Evolutionary conservation across 1,140 invertebrate genomes (phyloP).

Genomic region (Bilobella aurantiaca): DNA sequence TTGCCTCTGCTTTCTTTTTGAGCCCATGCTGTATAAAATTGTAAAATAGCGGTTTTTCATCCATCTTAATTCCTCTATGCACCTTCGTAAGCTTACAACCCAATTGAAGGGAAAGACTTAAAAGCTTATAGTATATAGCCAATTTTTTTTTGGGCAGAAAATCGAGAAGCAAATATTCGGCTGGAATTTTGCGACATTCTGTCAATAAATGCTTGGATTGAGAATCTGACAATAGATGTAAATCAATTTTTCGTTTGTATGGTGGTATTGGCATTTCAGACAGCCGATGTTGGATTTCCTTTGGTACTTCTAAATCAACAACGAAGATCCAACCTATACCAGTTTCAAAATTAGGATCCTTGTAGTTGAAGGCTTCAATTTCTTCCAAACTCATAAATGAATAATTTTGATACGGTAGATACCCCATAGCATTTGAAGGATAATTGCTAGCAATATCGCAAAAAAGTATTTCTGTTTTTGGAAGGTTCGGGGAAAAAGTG

Average conservation of each 20-base stretch:
- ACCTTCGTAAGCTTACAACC: background rate
- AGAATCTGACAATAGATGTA: too few relatives aligned
- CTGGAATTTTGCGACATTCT: background rate
- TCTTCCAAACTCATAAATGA: background rate
- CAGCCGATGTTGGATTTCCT: background rate
- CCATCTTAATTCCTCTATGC: background rate
- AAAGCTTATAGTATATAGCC: background rate
- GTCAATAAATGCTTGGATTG: too few relatives aligned
- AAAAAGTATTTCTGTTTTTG: background rate
- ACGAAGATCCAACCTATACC: background rate
- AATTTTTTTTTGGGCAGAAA: background rate
- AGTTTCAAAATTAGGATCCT: background rate
- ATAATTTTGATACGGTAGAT: background rate
- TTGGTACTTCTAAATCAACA: background rate
- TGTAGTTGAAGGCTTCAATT: background rate
- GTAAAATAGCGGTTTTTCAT: background rate
- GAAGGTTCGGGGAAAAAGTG: background rate
- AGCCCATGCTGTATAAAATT: background rate
- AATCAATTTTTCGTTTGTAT: background rate
- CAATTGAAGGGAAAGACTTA: background rate
- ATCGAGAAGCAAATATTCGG: background rate
- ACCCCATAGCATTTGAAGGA: background rate
- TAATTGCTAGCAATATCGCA: background rate
- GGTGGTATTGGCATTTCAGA: background rate
- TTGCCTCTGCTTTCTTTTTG: background rate